phyloP scores from a whole-genome alignment of 2,888 invertebrate genomes.

The Lamproptera curius region DNA sequence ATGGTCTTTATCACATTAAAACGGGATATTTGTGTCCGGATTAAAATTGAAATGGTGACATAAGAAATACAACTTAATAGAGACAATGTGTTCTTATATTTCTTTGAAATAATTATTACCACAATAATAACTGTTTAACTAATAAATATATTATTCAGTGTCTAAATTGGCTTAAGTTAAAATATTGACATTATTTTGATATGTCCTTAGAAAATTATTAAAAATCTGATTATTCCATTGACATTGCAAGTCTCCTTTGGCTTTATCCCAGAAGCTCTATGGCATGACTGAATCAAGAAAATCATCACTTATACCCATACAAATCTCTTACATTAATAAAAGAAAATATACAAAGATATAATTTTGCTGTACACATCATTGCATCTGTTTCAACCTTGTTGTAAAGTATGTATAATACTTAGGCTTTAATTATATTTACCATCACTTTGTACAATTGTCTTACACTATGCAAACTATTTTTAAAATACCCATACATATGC shows the following conservation, averaged over 20 bases:
- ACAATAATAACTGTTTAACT: no score
- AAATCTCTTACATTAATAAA: neutral
- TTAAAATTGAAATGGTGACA: no score
- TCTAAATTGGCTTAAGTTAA: neutral
- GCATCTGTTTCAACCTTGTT: constrained; percentile 12
- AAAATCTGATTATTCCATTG: neutral
- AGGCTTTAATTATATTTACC: constrained; percentile 13
- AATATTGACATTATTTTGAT: neutral
- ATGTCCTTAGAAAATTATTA: neutral
- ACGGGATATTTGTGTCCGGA: no score
- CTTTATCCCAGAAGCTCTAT: neutral
- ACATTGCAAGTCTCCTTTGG: neutral
- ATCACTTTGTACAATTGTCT: constrained; percentile 20
- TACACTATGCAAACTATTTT: constrained; percentile 15
- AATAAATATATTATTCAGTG: no score
- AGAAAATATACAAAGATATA: neutral
- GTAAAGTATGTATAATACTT: constrained; percentile 12
- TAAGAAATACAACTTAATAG: no score
- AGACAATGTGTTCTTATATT: no score
- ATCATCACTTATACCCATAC: constrained; percentile 2
- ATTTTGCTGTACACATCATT: neutral
- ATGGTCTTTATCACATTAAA: no score
- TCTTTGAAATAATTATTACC: no score
- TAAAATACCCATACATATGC: constrained; percentile 6
- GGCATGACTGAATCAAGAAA: neutral